Conservation (phyloP, 2,888 invertebrate genomes). For the Aquatica leii region DNA sequence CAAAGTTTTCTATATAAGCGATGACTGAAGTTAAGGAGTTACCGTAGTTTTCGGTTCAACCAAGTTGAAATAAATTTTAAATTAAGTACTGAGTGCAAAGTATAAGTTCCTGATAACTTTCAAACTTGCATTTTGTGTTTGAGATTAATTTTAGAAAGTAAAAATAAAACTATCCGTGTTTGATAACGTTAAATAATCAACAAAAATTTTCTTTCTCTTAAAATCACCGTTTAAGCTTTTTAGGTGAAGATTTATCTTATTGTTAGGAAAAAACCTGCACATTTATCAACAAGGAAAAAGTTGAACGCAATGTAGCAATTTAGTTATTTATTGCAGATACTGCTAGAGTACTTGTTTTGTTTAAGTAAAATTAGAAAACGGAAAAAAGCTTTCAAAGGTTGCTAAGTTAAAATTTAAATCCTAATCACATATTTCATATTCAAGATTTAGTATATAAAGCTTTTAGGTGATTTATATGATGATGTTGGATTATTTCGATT, state of each 20-base stretch:
- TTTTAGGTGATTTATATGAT: slow-evolving; percentile 4
- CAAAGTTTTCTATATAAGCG: neutral
- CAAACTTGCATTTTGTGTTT: slow-evolving; percentile 6
- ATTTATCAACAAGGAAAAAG: too few species aligned
- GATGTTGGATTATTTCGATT: neutral
- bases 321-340: too few species aligned
- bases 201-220: neutral
- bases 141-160: too few species aligned
- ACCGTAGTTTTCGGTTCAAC: slow-evolving; percentile 14
- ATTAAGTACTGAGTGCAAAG: neutral
- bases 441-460: neutral
- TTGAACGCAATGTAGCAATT: too few species aligned
- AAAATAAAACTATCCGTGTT: too few species aligned
- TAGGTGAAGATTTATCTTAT: too few species aligned
- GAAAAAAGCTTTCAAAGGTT: neutral
- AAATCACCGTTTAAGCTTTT: too few species aligned
- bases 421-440: slow-evolving; percentile 7
- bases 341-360: neutral
- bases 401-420: slow-evolving; percentile 3
- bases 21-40: slow-evolving; percentile 5
- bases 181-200: too few species aligned
- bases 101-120: slow-evolving; percentile 3
- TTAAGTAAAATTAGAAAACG: neutral
- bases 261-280: too few species aligned
- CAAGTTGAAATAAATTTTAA: slow-evolving; percentile 14